Base-by-base conservation (phyloP, 1,140 invertebrate species). In the Myzus persicae region DNA sequence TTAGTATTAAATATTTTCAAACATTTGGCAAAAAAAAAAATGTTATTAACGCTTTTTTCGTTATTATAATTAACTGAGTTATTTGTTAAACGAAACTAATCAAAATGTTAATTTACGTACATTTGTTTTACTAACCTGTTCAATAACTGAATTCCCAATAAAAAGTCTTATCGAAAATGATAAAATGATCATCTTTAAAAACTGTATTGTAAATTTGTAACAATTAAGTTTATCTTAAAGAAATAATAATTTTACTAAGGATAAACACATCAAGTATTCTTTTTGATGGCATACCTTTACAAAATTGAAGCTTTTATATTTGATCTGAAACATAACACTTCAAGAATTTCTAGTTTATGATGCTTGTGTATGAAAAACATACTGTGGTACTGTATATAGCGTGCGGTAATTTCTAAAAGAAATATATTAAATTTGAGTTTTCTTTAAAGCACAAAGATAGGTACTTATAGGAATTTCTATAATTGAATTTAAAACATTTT, bases 1-100 rank as follows among this genome's bases (percentile, higher is more conserved):
- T 76, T 76, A 76, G 59, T 76, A n/a, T n/a, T n/a, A n/a, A 76
- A n/a, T 20, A 76, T 76, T 76, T n/a, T 76, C 59, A 76, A 76
- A 76, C 59, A 36, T 76, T n/a, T n/a, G 59, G n/a, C 59, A 67
- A 67, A 59, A 54, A 54, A 59, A 59, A n/a, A 67, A 67, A n/a
- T 67, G 59, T 67, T 67, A 81, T 81, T 8, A 36, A 94, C 94
- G 94, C 26, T 94, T 94, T 93, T 94, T 38, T 42, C 76, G 90
- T 85, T 94, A 81, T 93, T 36, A 94, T 59, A 94, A n/a, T 31
- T 9, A 59, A 59, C 59, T n/a, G 36, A 82, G n/a, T 54, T 87
- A 90, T 84, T 85, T 93, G n/a, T 91, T 90, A 90, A 94, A 93
- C 84, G 46, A 40, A 93, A 84, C 36, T 42, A 76, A 76, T 36